These are phyloP conservation scores for Apoderus coryli DNA, from an alignment of 2,888 invertebrate genomes.

Conservation along the genomic window DNA sequence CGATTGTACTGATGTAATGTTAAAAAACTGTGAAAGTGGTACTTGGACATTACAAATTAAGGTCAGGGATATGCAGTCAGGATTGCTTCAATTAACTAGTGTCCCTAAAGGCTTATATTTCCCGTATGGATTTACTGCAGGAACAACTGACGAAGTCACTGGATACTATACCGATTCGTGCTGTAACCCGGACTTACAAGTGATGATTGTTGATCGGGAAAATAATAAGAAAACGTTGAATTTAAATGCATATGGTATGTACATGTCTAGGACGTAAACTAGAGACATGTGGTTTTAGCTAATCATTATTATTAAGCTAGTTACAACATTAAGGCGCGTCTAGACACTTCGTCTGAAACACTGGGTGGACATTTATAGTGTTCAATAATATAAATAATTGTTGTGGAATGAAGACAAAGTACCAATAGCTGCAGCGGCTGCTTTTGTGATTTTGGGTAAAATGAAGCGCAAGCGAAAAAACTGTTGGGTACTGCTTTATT, in stretches of 20 bases:
- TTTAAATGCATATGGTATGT: slow-evolving; percentile 40
- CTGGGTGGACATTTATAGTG: too few relatives aligned
- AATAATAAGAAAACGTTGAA: slow-evolving; percentile 49
- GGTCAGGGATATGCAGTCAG: slow-evolving; percentile 50
- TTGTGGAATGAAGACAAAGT: too few relatives aligned
- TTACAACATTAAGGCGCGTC: too few relatives aligned
- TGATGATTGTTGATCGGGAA: slow-evolving; percentile 52
- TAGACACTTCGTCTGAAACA: too few relatives aligned
- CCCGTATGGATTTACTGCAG: slow-evolving; percentile 47
- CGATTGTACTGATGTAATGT: slow-evolving; percentile 28
- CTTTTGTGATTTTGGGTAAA: too few relatives aligned
- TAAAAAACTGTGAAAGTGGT: slow-evolving; percentile 44
- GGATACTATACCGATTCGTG: slow-evolving; percentile 59
- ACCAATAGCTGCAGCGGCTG: too few relatives aligned
- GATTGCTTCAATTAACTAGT: slow-evolving; percentile 43
- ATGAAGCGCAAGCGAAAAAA: too few relatives aligned
- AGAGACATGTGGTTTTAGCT: too few relatives aligned
- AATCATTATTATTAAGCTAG: too few relatives aligned
- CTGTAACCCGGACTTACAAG: slow-evolving; percentile 50
- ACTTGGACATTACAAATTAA: slow-evolving; percentile 56
- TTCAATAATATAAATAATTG: too few relatives aligned
- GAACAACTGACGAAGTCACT: slow-evolving; percentile 48
- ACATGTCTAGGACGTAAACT: too few relatives aligned
- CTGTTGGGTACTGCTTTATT: too few relatives aligned
- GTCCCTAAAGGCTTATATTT: slow-evolving; percentile 46